phyloP scores from a whole-genome alignment of 2,113 vertebrate species.

The Heterotilapia buettikoferi region DNA sequence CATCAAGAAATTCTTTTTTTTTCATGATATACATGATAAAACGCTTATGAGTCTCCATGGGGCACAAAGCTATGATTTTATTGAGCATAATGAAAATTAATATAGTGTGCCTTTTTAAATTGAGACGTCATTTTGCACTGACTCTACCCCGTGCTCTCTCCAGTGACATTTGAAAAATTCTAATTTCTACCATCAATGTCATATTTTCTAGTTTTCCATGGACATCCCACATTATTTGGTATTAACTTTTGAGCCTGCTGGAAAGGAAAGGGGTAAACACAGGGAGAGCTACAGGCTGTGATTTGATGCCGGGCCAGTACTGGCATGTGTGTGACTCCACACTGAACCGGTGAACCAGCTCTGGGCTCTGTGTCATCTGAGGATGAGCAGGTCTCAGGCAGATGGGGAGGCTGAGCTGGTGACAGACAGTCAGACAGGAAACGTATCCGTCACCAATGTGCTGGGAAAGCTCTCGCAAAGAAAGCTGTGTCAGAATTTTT shows the following conservation, averaged over 20 bases:
- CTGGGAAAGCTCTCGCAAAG: background rate
- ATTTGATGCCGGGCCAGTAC: constrained; percentile 23
- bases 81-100: background rate
- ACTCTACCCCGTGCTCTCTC: background rate
- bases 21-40: background rate
- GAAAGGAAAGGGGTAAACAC: background rate
- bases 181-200: background rate
- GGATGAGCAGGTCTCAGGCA: constrained; percentile 21
- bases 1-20: background rate
- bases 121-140: background rate
- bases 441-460: background rate
- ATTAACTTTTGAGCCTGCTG: background rate
- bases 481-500: constrained; percentile 1
- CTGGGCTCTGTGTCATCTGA: background rate
- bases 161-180: background rate
- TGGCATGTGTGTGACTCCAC: background rate
- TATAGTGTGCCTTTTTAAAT: background rate
- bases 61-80: background rate
- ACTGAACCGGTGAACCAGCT: background rate
- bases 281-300: background rate
- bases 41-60: background rate
- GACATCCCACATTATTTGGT: background rate
- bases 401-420: background rate
- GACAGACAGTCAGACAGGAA: background rate
- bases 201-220: background rate